Evolutionary conservation across 2,888 invertebrate species (phyloP), one percentile per base, ranked within the genome.

Genomic region (Drosophila infuscata): DNA sequence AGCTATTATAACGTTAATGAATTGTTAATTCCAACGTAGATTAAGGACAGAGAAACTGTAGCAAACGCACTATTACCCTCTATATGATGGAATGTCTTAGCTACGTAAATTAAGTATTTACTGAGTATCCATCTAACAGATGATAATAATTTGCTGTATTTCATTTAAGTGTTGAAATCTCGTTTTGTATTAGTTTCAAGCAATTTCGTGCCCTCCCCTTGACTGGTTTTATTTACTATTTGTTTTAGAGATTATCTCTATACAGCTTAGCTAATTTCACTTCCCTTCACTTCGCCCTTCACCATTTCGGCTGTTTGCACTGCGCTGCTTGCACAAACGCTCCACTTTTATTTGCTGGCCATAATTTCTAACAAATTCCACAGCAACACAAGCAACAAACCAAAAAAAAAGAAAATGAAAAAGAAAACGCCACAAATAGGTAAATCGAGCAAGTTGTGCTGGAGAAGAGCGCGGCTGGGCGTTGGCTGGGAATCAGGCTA

Each of bases 331-430:
- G 36, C 51, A 20, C 36, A 69, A 59, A 53, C 25, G 48, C 11
- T 38, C 25, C 20, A 51, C 41, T 56, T 51, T 65, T 64, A 67
- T 70, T 69, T 78, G 66, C 60, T 53, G 15, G 54, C 25, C 38
- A 72, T 72, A 67, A 70, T 54, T 71, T 75, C 36, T 36, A 57
- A 51, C 69, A 49, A 72, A 74, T 76, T 70, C 32, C 70, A 33
- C 46, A 36, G 61, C 61, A 71, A 49, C 38, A 7, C 43, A 59
- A 51, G n/a, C 62, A 63, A 69, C 52, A 49, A 33, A 25, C 25
- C 25, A 46, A 68, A 49, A n/a, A n/a, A 33, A 69, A 49, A 25
- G 25, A 25, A 25, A 25, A 25, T 3, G 25, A 25, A 25, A 25
- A 4, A 8, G 8, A 46, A 46, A 25, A 15, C n/a, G 43, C 41